phyloP scores from a whole-genome alignment of 2,888 invertebrate species.

The Thysanoteuthis rhombus region DNA sequence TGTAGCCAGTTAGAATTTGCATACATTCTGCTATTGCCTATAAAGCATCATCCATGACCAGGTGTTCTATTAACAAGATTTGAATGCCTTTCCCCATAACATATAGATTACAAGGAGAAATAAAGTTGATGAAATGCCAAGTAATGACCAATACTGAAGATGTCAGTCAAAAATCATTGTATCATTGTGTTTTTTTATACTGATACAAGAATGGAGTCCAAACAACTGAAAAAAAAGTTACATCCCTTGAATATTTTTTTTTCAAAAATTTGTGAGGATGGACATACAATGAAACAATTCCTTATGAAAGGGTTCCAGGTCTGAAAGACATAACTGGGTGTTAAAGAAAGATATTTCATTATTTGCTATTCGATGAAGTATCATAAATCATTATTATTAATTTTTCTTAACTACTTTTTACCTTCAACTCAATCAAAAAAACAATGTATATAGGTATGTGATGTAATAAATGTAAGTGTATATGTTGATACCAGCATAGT shows the following conservation, averaged over 20 bases:
- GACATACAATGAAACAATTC: no score
- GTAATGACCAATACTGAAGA: background rate
- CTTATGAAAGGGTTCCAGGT: no score
- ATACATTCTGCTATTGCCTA: background rate
- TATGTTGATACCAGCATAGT: background rate
- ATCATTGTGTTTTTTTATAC: no score
- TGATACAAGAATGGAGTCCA: no score
- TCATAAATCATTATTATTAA: no score
- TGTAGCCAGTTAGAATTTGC: background rate
- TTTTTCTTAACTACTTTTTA: no score
- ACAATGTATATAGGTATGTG: background rate
- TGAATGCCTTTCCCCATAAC: background rate
- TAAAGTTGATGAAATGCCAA: background rate
- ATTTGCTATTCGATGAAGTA: no score
- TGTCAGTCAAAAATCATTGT: background rate
- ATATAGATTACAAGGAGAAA: background rate
- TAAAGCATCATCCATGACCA: background rate
- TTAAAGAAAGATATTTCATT: background rate
- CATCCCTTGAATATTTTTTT: no score
- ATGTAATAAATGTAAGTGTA: background rate
- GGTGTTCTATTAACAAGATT: background rate
- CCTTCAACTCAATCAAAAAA: no score
- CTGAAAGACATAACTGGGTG: no score
- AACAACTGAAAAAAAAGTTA: no score
- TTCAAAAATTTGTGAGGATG: no score